A percentile compares a stretch with the other conserved stretches of the same genome.
Conservation (phyloP, 2,888 invertebrate species). For the Nesidiocoris tenuis region DNA sequence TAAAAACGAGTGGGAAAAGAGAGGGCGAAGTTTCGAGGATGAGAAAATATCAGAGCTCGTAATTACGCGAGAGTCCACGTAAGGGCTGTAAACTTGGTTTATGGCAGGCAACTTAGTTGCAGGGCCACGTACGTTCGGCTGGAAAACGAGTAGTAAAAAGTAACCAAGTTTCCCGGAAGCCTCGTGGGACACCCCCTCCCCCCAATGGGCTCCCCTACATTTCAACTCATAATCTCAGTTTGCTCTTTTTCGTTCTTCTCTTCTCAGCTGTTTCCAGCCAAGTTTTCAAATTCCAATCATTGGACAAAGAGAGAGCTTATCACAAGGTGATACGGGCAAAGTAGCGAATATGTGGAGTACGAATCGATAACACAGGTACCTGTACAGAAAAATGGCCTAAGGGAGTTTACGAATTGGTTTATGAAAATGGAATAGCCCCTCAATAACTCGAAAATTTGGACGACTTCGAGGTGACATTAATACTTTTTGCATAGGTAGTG, state of each 20-base stretch:
- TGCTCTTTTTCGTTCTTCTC: background rate
- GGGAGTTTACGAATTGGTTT: too few species aligned
- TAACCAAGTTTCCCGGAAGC: slow-evolving; percentile 33
- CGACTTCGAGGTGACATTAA: too few species aligned
- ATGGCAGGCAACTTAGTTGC: slow-evolving; percentile 38
- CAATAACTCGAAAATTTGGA: too few species aligned
- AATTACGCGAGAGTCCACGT: slow-evolving; percentile 41
- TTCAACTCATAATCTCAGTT: background rate
- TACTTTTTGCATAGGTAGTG: too few species aligned
- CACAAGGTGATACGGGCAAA: too few species aligned
- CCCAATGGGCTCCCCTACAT: background rate
- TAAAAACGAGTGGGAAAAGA: background rate
- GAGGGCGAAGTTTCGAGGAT: slow-evolving; percentile 21
- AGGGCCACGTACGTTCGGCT: slow-evolving; percentile 28
- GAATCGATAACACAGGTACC: too few species aligned
- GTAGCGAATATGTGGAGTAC: too few species aligned
- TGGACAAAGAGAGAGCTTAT: too few species aligned
- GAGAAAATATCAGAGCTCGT: slow-evolving; percentile 31
- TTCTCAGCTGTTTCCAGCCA: background rate
- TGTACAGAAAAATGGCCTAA: too few species aligned
- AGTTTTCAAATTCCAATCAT: background rate
- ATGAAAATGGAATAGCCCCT: too few species aligned
- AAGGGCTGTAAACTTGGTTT: slow-evolving; percentile 40
- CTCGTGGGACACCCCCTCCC: background rate
- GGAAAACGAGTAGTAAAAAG: slow-evolving; percentile 33